Evolutionary conservation across 2,888 invertebrate species (phyloP).

Genomic region (Sarcophaga variegata): DNA sequence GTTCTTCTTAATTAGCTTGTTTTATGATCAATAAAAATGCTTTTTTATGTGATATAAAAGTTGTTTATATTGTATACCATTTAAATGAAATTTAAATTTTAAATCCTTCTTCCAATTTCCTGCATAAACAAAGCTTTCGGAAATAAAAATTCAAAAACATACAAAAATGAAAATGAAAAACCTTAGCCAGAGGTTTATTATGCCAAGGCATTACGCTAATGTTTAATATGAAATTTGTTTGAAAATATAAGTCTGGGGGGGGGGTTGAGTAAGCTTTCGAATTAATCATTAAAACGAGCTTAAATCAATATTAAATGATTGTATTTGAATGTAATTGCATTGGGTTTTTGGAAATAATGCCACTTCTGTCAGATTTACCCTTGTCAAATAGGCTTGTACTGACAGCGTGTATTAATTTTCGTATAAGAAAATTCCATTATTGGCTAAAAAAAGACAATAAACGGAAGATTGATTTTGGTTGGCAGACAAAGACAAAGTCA

Average conservation of each 20-base stretch:
- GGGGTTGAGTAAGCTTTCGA: no score
- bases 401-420: constrained; percentile 3
- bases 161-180: no score
- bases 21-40: neutral
- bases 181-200: no score
- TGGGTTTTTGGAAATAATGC: neutral
- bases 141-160: no score
- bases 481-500: neutral
- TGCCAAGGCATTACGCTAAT: no score
- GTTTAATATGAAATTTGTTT: no score
- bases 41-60: no score
- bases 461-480: constrained; percentile 11
- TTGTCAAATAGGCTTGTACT: constrained; percentile 30
- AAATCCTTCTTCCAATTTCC: no score
- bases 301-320: neutral
- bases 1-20: neutral
- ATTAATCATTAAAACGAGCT: neutral
- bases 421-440: constrained; percentile 16
- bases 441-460: neutral
- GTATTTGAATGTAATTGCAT: neutral
- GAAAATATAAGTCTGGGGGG: no score
- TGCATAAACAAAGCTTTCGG: no score
- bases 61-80: no score
- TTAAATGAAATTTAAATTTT: no score
- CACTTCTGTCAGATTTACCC: neutral